Percentiles rank a stretch among this genome's conserved stretches.
Evolutionary conservation across 2,888 invertebrate genomes (phyloP).

Genomic region (Ommatoiulus sabulosus): DNA sequence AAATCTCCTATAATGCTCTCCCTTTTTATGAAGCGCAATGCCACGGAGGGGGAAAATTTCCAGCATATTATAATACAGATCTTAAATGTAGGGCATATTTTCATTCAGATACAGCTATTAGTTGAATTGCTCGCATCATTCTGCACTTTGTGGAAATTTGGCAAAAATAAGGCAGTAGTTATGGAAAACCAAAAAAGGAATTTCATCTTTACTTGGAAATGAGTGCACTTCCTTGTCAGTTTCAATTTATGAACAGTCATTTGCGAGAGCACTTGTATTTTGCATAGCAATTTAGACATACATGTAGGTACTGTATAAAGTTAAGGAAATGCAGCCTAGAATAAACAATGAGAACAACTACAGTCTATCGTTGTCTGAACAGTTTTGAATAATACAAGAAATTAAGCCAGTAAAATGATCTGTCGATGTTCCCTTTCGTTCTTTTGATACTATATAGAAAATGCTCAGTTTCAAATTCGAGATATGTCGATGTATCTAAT

Average conservation of each 20-base stretch:
- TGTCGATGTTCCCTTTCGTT: not conserved
- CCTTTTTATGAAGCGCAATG: not conserved
- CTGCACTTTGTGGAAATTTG: not conserved
- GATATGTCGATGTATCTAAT: too few species aligned
- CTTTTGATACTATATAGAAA: not conserved
- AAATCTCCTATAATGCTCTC: slow-evolving; percentile 13
- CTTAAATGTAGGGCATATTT: slow-evolving; percentile 41
- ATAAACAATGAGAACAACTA: not conserved
- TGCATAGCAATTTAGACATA: not conserved
- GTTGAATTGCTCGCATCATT: slow-evolving; percentile 40
- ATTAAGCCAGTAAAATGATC: not conserved
- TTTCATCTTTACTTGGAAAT: slow-evolving; percentile 39
- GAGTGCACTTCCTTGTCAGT: slow-evolving; percentile 47
- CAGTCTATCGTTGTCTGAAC: not conserved
- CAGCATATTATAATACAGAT: slow-evolving; percentile 31
- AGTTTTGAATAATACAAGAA: not conserved
- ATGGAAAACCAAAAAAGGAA: slow-evolving; percentile 33
- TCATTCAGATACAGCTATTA: slow-evolving; percentile 39
- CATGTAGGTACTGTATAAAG: not conserved
- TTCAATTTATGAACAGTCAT: slow-evolving; percentile 6
- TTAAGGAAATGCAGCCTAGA: not conserved
- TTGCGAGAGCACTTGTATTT: slow-evolving; percentile 6
- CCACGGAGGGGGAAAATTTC: not conserved
- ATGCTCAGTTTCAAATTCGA: not conserved
- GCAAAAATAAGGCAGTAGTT: slow-evolving; percentile 38